Conservation (phyloP, 2,113 vertebrate genomes). For the Mola mola region DNA sequence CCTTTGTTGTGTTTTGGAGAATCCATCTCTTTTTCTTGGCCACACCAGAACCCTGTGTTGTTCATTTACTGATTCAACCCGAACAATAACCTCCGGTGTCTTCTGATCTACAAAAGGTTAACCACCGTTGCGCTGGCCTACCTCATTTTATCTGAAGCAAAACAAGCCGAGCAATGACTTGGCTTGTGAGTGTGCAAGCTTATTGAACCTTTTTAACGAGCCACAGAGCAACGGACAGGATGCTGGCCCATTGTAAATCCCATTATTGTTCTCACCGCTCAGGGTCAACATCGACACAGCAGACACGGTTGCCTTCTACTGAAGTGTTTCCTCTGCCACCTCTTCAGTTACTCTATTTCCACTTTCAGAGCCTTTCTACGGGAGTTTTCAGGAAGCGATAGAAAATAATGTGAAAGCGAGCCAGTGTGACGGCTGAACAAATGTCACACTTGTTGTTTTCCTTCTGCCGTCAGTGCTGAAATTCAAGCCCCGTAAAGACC, state of each 20-base stretch:
- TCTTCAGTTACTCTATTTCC: background rate
- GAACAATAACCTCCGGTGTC: slow-evolving; percentile 40
- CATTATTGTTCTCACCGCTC: too few species aligned
- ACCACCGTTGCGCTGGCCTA: background rate
- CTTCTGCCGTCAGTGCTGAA: background rate
- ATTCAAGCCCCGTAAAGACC: slow-evolving; percentile 6
- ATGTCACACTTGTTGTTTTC: slow-evolving; percentile 8
- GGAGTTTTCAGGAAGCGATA: slow-evolving; percentile 32
- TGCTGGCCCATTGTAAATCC: too few species aligned
- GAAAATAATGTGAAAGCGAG: slow-evolving; percentile 19
- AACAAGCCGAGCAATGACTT: too few species aligned
- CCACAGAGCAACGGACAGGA: too few species aligned
- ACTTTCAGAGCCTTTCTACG: background rate
- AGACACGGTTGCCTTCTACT: background rate
- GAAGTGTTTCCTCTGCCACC: background rate
- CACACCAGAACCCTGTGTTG: slow-evolving; percentile 40
- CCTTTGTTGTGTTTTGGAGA: slow-evolving; percentile 15
- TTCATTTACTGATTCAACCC: slow-evolving; percentile 15
- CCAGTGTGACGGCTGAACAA: background rate
- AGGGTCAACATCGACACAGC: too few species aligned
- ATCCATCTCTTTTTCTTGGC: slow-evolving; percentile 42
- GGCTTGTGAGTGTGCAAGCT: too few species aligned
- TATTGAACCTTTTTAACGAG: too few species aligned
- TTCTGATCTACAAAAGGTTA: slow-evolving; percentile 6
- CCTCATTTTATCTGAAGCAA: background rate